Conservation (phyloP, 1,140 invertebrate species). For the Dufourea novaeangliae region DNA sequence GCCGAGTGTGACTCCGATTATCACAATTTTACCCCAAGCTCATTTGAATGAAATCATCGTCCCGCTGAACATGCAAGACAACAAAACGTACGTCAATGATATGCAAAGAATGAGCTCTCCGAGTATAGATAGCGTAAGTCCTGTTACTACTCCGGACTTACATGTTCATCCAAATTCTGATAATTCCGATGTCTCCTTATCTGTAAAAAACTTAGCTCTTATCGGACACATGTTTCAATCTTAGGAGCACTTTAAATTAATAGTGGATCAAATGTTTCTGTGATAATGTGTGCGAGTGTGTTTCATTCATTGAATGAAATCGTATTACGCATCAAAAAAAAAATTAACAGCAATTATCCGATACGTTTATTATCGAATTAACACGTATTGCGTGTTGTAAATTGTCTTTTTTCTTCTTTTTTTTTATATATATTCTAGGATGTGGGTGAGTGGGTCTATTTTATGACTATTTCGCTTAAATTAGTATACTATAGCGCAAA, state of each 20-base stretch:
- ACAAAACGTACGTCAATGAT: conserved; percentile 63
- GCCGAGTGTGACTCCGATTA: conserved; percentile 53
- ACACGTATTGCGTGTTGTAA: not conserved
- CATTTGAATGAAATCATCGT: conserved; percentile 52
- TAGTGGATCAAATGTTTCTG: conserved; percentile 32
- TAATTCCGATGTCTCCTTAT: conserved; percentile 56
- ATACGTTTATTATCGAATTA: not conserved
- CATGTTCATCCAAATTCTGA: conserved; percentile 55
- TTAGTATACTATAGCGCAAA: not conserved
- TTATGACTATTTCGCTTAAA: not conserved
- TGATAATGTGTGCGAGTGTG: conserved; percentile 32
- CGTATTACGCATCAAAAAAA: conserved; percentile 5
- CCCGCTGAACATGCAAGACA: conserved; percentile 52
- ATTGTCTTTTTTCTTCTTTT: not conserved
- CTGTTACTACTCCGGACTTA: conserved; percentile 45
- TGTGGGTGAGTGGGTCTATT: not conserved
- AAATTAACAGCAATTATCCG: not conserved
- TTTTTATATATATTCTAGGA: conserved; percentile 3
- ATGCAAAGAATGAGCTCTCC: conserved; percentile 58
- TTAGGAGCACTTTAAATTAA: conserved; percentile 25
- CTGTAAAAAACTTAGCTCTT: conserved; percentile 66
- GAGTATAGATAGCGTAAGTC: not conserved
- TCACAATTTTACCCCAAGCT: conserved; percentile 55
- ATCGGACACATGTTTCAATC: conserved; percentile 73
- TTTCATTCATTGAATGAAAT: conserved; percentile 4